Evolutionary conservation across 35 echinoderm and acorn worm species (phyloP).

Genomic region (Acanthaster planci): DNA sequence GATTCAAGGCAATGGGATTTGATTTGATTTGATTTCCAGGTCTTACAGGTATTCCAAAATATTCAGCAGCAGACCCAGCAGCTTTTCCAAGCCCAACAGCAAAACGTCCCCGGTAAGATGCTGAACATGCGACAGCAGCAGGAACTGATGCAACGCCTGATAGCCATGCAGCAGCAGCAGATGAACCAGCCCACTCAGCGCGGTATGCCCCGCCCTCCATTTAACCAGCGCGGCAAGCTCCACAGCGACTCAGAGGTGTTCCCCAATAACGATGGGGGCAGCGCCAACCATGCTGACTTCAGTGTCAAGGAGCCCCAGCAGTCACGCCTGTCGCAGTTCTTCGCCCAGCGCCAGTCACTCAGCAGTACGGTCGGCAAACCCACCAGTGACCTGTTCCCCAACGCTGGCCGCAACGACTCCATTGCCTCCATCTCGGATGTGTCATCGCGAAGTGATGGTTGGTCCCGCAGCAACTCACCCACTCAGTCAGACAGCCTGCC

Average conservation of each 20-base stretch:
- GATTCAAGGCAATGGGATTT: too few species aligned
- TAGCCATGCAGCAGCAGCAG: constrained; percentile 71
- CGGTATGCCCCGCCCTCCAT: constrained; percentile 50
- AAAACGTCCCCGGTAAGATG: constrained; percentile 37
- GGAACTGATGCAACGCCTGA: constrained; percentile 53
- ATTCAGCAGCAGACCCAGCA: constrained; percentile 49
- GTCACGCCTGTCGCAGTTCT: constrained; percentile 90
- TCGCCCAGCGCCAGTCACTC: constrained; percentile 52
- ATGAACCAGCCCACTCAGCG: constrained; percentile 48
- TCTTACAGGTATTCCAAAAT: constrained; percentile 68
- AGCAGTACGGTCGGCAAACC: constrained; percentile 49
- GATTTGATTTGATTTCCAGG: constrained; percentile 22
- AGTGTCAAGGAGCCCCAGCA: constrained; percentile 66
- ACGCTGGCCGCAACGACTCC: constrained; percentile 21
- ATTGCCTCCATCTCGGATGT: constrained; percentile 55
- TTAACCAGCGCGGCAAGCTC: constrained; percentile 42
- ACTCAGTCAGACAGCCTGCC: constrained; percentile 79
- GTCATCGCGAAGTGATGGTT: constrained; percentile 57
- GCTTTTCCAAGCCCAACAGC: constrained; percentile 40
- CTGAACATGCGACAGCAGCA: constrained; percentile 43
- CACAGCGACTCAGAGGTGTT: constrained; percentile 71
- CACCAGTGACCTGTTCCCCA: constrained; percentile 23
- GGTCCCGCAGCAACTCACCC: constrained; percentile 93
- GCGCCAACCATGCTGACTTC: constrained; percentile 55
- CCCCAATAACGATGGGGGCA: constrained; percentile 36